A percentile compares a stretch with the other conserved stretches of the same genome.
These are phyloP conservation scores for Drepana arcuata DNA, from an alignment of 1,140 invertebrate genomes.

Conservation along the genomic window DNA sequence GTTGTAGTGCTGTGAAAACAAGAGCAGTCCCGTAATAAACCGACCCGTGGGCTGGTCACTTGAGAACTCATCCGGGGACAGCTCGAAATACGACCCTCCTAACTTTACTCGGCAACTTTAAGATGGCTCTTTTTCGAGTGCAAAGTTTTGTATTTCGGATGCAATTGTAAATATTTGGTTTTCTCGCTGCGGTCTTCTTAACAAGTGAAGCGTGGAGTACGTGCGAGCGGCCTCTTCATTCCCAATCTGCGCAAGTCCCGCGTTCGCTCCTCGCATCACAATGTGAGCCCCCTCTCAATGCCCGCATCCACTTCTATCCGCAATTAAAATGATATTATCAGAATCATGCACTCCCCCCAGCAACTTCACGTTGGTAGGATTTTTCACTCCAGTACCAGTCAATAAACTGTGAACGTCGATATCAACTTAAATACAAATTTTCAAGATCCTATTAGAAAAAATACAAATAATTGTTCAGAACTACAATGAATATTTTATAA, in stretches of 20 bases:
- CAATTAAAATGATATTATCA: slow-evolving; percentile 55
- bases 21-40: slow-evolving; percentile 39
- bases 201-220: slow-evolving; percentile 44
- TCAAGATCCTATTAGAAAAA: too few species aligned
- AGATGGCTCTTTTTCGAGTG: slow-evolving; percentile 47
- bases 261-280: slow-evolving; percentile 33
- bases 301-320: slow-evolving; percentile 18
- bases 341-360: slow-evolving; percentile 22
- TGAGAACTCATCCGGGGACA: slow-evolving; percentile 37
- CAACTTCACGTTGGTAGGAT: slow-evolving; percentile 2
- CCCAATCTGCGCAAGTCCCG: slow-evolving; percentile 29
- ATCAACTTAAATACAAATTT: too few species aligned
- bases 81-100: slow-evolving; percentile 36
- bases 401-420: too few species aligned
- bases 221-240: slow-evolving; percentile 36
- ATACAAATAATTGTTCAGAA: too few species aligned
- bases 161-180: slow-evolving; percentile 50
- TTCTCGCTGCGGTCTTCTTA: slow-evolving; percentile 43
- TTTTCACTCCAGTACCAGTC: too few species aligned
- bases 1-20: slow-evolving; percentile 48
- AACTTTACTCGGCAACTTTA: slow-evolving; percentile 32
- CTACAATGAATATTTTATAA: too few species aligned
- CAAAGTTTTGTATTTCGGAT: slow-evolving; percentile 49
- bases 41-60: slow-evolving; percentile 33
- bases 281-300: slow-evolving; percentile 18